A percentile compares a stretch with the other conserved stretches of the same genome.
These are phyloP conservation scores for Pagrus major DNA, from an alignment of 2,113 vertebrate genomes.

Conservation along the genomic window DNA sequence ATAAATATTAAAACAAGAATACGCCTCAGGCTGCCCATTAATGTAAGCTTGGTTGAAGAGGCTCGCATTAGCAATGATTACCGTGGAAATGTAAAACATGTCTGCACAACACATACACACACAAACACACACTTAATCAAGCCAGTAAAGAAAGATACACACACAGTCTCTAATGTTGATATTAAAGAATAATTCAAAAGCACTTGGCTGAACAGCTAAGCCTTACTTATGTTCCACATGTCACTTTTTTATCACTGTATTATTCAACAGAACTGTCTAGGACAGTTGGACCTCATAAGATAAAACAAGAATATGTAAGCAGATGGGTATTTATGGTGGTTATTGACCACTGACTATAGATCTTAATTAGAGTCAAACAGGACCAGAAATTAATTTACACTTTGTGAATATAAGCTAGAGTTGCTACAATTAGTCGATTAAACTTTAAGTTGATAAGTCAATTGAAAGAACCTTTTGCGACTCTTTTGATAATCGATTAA, in stretches of 20 bases:
- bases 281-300: neutral
- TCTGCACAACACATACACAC: neutral
- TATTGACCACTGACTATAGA: neutral
- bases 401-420: too few species aligned
- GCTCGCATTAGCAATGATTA: conserved; percentile 44
- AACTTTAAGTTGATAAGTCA: too few species aligned
- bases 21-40: conserved; percentile 44
- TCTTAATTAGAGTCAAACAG: neutral
- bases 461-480: too few species aligned
- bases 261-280: neutral
- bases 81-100: conserved; percentile 49
- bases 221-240: neutral
- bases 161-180: neutral
- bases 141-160: neutral
- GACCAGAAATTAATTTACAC: neutral
- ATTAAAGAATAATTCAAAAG: conserved; percentile 32
- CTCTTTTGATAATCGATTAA: too few species aligned
- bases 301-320: neutral
- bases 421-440: too few species aligned
- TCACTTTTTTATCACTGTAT: neutral
- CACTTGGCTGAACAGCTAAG: conserved; percentile 13
- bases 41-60: conserved; percentile 27
- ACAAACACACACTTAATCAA: neutral
- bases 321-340: neutral
- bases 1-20: conserved; percentile 63